Percentiles rank a stretch among this genome's conserved stretches.
Evolutionary conservation across 2,888 invertebrate species (phyloP).

Genomic region (Nephrotoma appendiculata): DNA sequence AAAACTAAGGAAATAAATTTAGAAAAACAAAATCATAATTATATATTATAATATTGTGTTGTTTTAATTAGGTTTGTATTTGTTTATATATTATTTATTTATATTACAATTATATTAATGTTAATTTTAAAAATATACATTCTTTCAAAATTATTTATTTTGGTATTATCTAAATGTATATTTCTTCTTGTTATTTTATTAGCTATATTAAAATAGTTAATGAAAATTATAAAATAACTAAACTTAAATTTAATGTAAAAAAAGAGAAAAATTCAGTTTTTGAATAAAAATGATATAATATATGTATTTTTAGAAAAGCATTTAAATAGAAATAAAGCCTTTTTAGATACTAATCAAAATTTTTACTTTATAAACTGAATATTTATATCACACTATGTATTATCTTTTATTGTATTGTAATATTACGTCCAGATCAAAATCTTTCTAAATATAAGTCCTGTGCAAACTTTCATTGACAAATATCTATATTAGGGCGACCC

Average conservation of each 20-base stretch:
- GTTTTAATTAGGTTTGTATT: neutral
- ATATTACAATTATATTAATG: neutral
- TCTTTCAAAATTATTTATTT: neutral
- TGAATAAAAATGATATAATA: neutral
- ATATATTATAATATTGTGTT: neutral
- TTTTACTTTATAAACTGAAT: neutral
- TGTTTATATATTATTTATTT: neutral
- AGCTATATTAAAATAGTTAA: neutral
- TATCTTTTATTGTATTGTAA: neutral
- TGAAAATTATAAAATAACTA: neutral
- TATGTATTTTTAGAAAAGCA: neutral
- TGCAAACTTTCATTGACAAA: too few species aligned
- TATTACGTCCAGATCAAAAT: neutral
- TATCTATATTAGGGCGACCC: too few species aligned
- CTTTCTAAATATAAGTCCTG: too few species aligned
- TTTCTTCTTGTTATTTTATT: neutral
- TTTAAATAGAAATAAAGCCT: neutral
- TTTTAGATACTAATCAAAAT: neutral
- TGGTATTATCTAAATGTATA: neutral
- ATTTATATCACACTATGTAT: neutral
- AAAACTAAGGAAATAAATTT: neutral
- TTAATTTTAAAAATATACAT: neutral
- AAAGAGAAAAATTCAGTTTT: neutral
- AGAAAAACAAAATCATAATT: neutral
- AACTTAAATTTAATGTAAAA: neutral